A percentile compares a stretch with the other conserved stretches of the same genome.
Conservation (phyloP, 2,113 vertebrate genomes). For the Mustela lutreola region DNA sequence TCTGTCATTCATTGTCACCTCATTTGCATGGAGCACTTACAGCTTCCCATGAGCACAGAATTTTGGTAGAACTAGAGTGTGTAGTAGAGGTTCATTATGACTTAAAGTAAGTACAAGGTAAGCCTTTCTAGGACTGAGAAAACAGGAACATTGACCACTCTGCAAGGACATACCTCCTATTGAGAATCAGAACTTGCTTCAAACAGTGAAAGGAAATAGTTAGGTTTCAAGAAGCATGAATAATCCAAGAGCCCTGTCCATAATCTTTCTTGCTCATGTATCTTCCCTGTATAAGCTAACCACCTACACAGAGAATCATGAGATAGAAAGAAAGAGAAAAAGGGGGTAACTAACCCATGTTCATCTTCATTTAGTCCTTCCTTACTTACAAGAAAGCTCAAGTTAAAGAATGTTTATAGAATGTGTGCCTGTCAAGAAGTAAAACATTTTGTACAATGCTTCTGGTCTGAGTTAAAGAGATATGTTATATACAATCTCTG, state of each 20-base stretch:
- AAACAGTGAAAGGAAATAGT: background rate
- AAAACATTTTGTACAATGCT: background rate
- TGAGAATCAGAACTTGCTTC: conserved; percentile 1
- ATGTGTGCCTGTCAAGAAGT: background rate
- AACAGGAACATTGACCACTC: background rate
- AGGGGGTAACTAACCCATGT: background rate
- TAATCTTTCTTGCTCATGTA: background rate
- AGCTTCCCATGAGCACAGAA: background rate
- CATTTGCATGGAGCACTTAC: background rate
- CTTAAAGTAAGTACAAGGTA: background rate
- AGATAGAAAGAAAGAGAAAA: background rate
- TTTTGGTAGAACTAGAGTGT: background rate
- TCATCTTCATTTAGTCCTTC: background rate
- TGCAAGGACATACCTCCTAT: background rate
- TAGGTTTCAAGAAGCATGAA: background rate
- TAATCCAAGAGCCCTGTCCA: background rate
- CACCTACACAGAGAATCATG: background rate
- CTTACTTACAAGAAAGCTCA: background rate
- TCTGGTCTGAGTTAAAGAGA: background rate
- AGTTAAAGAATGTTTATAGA: background rate
- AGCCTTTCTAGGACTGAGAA: background rate
- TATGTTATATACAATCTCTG: background rate
- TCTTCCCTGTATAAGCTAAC: background rate
- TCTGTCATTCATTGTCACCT: background rate
- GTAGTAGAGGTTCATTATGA: background rate